Conservation (phyloP, 2,888 invertebrate species). For the Automeris io region DNA sequence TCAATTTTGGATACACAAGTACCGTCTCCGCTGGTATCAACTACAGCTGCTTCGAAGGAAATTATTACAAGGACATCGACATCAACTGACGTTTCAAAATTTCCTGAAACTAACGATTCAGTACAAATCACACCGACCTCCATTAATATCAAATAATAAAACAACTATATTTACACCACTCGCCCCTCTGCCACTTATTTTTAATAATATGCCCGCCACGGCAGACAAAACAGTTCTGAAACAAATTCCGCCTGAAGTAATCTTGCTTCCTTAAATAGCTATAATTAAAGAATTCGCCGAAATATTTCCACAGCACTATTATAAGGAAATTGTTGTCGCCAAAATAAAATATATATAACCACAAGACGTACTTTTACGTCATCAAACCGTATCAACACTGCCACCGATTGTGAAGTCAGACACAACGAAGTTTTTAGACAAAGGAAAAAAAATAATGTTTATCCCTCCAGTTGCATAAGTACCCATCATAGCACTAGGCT, state of each 20-base stretch:
- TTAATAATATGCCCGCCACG: not conserved
- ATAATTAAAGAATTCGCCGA: slow-evolving; percentile 6
- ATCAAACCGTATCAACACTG: too few relatives aligned
- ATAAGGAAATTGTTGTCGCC: not conserved
- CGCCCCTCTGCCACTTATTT: not conserved
- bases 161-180: slow-evolving; percentile 7
- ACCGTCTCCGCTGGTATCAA: slow-evolving; percentile 16
- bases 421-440: not conserved
- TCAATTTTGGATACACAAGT: slow-evolving; percentile 15
- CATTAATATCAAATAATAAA: slow-evolving; percentile 10
- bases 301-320: not conserved
- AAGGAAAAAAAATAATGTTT: slow-evolving; percentile 14
- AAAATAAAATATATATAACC: not conserved
- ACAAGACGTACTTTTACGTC: too few relatives aligned
- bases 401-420: not conserved
- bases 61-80: not conserved
- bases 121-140: not conserved
- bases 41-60: slow-evolving; percentile 16
- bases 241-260: slow-evolving; percentile 5
- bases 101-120: not conserved
- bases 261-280: slow-evolving; percentile 8
- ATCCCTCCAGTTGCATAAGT: slow-evolving; percentile 22
- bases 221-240: not conserved
- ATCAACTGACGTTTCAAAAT: not conserved
- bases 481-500: slow-evolving; percentile 11